Evolutionary conservation across 2,113 vertebrate genomes (phyloP).

Genomic region (Neomonachus schauinslandi): DNA sequence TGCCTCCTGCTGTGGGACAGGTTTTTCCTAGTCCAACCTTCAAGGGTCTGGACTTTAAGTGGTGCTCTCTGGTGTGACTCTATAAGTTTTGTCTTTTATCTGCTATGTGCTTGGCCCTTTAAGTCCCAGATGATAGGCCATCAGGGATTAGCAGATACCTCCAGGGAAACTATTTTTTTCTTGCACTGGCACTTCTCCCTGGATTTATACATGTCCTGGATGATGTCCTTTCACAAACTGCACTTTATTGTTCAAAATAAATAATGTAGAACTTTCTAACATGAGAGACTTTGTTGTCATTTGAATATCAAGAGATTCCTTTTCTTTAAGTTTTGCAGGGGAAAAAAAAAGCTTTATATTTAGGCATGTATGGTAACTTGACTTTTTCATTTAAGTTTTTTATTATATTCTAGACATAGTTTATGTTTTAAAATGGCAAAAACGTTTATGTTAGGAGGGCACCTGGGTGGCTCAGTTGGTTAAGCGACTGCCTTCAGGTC

Average conservation of each 20-base stretch:
- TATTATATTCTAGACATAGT: neutral
- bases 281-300: neutral
- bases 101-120: neutral
- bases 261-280: neutral
- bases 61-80: neutral
- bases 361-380: neutral
- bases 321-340: neutral
- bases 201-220: neutral
- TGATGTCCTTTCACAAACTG: neutral
- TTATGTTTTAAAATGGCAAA: neutral
- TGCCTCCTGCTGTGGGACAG: neutral
- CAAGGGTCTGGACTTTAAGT: neutral
- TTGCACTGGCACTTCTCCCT: neutral
- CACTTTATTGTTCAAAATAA: neutral
- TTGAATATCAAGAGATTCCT: neutral
- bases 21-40: neutral
- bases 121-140: neutral
- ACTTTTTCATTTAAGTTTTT: conserved; percentile 24
- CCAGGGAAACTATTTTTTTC: neutral
- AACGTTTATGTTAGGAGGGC: neutral
- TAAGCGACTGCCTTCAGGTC: no score
- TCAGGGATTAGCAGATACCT: neutral
- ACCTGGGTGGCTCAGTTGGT: no score
- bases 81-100: neutral
- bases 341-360: neutral